phyloP scores from a whole-genome alignment of 2,797 vertebrate species.

The Sylvia borin region DNA sequence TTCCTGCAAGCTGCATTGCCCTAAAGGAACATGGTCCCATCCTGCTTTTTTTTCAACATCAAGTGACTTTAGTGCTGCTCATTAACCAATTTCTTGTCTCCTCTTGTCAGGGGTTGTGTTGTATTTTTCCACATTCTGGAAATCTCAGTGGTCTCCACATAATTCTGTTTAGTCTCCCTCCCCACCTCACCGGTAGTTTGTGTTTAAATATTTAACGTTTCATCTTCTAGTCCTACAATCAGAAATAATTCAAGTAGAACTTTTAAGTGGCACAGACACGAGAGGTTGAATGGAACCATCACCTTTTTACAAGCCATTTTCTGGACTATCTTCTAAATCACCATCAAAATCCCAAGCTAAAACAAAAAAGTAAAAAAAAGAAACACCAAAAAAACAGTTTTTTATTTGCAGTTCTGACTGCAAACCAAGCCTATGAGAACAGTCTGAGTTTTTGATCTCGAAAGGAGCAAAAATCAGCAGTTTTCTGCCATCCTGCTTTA shows the following conservation, averaged over 20 bases:
- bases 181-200: not conserved
- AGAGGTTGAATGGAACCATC: not conserved
- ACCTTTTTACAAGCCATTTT: not conserved
- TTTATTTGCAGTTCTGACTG: not conserved
- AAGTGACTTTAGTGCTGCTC: accelerated
- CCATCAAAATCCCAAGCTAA: not conserved
- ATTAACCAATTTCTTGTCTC: not conserved
- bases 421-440: not conserved
- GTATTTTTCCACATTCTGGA: not conserved
- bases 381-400: accelerated
- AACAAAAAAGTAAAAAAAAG: not conserved
- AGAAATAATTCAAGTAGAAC: not conserved
- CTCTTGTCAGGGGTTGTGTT: accelerated
- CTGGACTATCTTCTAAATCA: not conserved
- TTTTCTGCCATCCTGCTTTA: not conserved
- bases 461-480: not conserved
- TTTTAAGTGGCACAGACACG: not conserved
- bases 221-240: not conserved
- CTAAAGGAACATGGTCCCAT: accelerated
- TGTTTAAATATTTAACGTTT: not conserved
- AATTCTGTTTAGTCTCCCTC: not conserved
- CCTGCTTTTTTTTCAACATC: not conserved
- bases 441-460: not conserved
- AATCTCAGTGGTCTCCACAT: not conserved
- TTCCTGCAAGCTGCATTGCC: not conserved